Conservation (phyloP, 2,797 vertebrate genomes). For the Carcharodon carcharias region DNA sequence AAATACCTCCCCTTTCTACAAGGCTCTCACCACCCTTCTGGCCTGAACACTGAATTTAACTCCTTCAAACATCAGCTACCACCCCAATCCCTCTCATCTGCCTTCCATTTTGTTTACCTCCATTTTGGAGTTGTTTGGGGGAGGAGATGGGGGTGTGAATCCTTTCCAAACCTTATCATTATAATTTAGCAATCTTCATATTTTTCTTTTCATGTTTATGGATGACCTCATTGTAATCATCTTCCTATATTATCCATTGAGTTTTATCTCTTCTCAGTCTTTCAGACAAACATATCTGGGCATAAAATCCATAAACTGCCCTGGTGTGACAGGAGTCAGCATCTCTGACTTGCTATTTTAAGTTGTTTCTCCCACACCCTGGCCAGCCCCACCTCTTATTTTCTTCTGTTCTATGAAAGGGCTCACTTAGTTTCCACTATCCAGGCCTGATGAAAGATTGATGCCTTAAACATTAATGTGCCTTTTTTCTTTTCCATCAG, state of each 20-base stretch:
- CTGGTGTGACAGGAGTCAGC: not conserved
- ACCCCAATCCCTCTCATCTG: not conserved
- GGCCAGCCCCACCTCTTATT: too few relatives aligned
- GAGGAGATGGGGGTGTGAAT: not conserved
- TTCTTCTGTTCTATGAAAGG: not conserved
- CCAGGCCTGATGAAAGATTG: not conserved
- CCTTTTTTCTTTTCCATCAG: not conserved
- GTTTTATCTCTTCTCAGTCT: not conserved
- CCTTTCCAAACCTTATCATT: not conserved
- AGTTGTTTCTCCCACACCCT: not conserved
- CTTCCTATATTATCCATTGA: not conserved
- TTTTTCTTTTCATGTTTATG: not conserved
- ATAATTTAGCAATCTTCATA: not conserved
- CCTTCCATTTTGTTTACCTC: not conserved
- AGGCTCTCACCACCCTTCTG: too few relatives aligned
- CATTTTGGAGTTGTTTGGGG: not conserved
- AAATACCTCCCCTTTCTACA: not conserved
- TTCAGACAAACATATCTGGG: not conserved
- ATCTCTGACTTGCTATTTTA: not conserved
- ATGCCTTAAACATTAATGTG: not conserved
- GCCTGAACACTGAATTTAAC: not conserved
- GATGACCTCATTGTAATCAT: not conserved
- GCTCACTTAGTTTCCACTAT: not conserved
- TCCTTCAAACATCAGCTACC: not conserved
- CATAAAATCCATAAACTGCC: not conserved